Evolutionary conservation across 2,797 vertebrate species (phyloP).

Genomic region (Cuniculus paca): DNA sequence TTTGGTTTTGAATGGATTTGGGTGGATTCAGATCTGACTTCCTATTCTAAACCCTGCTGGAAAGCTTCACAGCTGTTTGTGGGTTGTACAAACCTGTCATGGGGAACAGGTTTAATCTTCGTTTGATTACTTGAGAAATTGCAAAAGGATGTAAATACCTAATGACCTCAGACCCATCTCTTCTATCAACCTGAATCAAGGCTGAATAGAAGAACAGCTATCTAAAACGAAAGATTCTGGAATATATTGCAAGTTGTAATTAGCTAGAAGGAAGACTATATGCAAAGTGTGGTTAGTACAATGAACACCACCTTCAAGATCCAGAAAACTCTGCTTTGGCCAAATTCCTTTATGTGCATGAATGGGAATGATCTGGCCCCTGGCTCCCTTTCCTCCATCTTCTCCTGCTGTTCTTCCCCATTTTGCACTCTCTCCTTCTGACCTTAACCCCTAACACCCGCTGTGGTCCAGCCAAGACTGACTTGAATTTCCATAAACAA

Average conservation of each 20-base stretch:
- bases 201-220: not conserved
- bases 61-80: not conserved
- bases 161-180: not conserved
- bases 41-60: not conserved
- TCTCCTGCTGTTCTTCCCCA: not conserved
- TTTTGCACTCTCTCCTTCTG: not conserved
- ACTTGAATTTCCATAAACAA: not conserved
- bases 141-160: not conserved
- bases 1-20: not conserved
- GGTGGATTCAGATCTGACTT: not conserved
- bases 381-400: not conserved
- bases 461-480: too few relatives aligned
- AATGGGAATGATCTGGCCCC: not conserved
- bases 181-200: not conserved
- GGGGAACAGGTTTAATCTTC: constrained; percentile 13
- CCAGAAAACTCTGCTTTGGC: not conserved
- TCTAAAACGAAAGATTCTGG: not conserved
- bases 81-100: not conserved
- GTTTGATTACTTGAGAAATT: constrained; percentile 5
- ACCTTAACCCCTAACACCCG: not conserved
- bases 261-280: not conserved
- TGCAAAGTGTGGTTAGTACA: not conserved
- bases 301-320: not conserved
- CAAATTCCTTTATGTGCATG: not conserved
- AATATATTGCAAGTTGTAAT: not conserved